These are phyloP conservation scores for Callosobruchus maculatus DNA, from an alignment of 2,888 invertebrate genomes.

Conservation along the genomic window DNA sequence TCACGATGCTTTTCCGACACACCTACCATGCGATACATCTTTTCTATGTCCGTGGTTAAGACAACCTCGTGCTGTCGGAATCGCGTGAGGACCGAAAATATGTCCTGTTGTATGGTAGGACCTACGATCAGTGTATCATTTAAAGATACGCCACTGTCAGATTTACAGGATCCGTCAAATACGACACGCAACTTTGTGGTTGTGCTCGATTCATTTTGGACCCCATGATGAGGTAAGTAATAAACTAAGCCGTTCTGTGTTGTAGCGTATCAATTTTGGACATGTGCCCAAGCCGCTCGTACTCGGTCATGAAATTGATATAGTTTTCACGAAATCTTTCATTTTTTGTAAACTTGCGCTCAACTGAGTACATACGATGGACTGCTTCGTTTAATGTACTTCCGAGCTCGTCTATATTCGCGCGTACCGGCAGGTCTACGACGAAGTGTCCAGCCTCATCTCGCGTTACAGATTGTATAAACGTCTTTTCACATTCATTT, in stretches of 20 bases:
- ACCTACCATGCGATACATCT: constrained; percentile 27
- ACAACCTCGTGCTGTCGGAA: constrained; percentile 24
- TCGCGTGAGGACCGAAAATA: constrained; percentile 23
- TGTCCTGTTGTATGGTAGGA: constrained; percentile 23
- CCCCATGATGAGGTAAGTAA: constrained; percentile 30
- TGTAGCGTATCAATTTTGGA: constrained; percentile 1
- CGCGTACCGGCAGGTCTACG: not conserved
- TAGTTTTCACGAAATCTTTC: constrained; percentile 5
- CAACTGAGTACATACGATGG: not conserved
- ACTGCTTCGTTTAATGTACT: not conserved
- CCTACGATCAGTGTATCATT: constrained; percentile 24
- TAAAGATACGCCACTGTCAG: constrained; percentile 16
- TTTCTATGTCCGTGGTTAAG: constrained; percentile 24
- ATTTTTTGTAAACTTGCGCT: not conserved
- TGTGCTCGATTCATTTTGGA: constrained; percentile 20
- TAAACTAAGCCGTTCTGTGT: constrained; percentile 3
- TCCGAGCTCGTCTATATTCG: not conserved
- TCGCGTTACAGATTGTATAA: not conserved
- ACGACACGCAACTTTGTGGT: constrained; percentile 31
- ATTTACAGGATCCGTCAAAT: constrained; percentile 25
- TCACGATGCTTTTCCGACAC: constrained; percentile 16
- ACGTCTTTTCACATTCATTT: not conserved
- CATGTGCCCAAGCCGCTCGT: constrained; percentile 17
- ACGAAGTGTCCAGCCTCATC: not conserved
- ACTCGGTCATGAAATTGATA: constrained; percentile 19